These are phyloP conservation scores for Zhuqinia jingwanae DNA, from an alignment of 2,888 invertebrate genomes.

Conservation along the genomic window DNA sequence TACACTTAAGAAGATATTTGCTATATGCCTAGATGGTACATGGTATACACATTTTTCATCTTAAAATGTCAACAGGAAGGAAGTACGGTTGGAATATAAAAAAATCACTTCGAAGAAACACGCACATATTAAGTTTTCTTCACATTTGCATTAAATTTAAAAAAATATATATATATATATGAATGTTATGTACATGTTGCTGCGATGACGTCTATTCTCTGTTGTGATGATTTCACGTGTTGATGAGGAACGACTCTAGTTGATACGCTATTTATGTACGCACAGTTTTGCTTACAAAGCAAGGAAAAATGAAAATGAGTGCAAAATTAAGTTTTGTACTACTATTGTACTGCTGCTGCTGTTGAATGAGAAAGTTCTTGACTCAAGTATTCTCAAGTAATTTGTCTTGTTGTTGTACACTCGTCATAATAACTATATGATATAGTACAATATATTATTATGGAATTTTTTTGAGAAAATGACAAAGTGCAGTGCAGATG, in stretches of 20 bases:
- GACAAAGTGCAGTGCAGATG: neutral
- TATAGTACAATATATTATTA: neutral
- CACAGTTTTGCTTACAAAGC: neutral
- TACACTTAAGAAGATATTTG: too few species aligned
- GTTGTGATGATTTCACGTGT: conserved; percentile 16
- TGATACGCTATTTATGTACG: conserved; percentile 29
- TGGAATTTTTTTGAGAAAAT: neutral
- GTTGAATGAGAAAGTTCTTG: conserved; percentile 19
- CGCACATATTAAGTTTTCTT: neutral
- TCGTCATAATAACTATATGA: neutral
- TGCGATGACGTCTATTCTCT: neutral
- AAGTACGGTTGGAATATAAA: conserved; percentile 27
- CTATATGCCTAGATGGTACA: too few species aligned
- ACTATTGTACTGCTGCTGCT: neutral
- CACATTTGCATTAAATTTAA: conserved; percentile 27
- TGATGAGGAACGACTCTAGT: conserved; percentile 14
- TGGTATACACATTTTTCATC: too few species aligned
- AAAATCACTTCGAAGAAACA: too few species aligned
- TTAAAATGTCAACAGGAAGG: conserved; percentile 59
- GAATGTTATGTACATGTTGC: too few species aligned
- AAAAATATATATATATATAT: too few species aligned
- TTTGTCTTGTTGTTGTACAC: conserved; percentile 16
- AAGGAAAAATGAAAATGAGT: conserved; percentile 8
- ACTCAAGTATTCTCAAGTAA: neutral
- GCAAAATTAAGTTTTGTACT: neutral